Evolutionary conservation across 2,888 invertebrate genomes (phyloP).

Genomic region (Tupiocoris notatus): DNA sequence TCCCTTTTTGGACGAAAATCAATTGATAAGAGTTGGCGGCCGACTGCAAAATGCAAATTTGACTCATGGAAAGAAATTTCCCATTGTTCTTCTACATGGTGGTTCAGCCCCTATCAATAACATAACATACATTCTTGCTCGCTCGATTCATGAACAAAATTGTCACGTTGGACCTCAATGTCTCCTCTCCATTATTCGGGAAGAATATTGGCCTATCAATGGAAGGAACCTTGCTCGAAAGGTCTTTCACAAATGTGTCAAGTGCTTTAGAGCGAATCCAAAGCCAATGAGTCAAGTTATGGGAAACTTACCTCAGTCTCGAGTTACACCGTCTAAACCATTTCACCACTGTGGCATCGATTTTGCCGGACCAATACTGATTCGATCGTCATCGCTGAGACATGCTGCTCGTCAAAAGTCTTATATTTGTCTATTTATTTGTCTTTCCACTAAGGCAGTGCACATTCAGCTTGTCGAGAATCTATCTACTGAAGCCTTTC

Average conservation of each 20-base stretch:
- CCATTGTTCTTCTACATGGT: conserved; percentile 7
- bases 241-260: conserved; percentile 47
- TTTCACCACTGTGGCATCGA: conserved; percentile 20
- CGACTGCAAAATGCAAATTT: not conserved
- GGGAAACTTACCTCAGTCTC: no score
- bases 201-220: no score
- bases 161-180: no score
- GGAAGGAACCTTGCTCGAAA: conserved; percentile 44
- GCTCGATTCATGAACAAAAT: no score
- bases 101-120: not conserved
- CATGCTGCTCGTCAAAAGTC: no score
- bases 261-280: conserved; percentile 41
- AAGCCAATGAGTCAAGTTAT: no score
- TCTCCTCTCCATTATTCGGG: no score
- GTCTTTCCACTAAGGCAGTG: conserved; percentile 50
- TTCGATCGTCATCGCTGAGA: no score
- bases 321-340: conserved; percentile 47
- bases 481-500: conserved; percentile 48
- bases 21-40: conserved; percentile 4
- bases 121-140: not conserved
- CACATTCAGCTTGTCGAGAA: conserved; percentile 50
- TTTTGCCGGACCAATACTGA: no score
- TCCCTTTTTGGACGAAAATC: no score
- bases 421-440: conserved; percentile 49
- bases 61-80: not conserved